These are phyloP conservation scores for Macquaria ambigua DNA, from an alignment of 2,113 vertebrate genomes.

Conservation along the genomic window DNA sequence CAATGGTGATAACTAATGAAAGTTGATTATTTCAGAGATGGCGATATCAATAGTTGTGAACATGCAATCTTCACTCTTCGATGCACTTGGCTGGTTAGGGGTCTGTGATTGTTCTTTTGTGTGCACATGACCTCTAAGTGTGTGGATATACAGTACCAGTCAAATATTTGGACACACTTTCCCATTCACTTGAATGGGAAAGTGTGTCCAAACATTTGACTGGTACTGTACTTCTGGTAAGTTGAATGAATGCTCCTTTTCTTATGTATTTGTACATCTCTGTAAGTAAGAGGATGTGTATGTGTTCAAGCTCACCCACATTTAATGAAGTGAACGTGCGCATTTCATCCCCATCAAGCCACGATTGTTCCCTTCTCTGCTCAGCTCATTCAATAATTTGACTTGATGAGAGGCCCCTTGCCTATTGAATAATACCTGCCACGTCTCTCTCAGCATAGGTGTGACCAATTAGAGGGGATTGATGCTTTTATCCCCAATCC, in stretches of 20 bases:
- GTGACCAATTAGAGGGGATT: conserved; percentile 72
- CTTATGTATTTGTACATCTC: not conserved
- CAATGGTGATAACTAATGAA: not conserved
- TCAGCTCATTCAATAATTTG: conserved; percentile 42
- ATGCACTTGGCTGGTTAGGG: not conserved
- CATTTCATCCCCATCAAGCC: conserved; percentile 28
- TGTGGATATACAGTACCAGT: no score
- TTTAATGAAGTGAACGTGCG: not conserved
- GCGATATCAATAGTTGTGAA: not conserved
- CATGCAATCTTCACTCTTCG: no score
- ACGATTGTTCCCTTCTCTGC: not conserved
- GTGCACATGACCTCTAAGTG: not conserved
- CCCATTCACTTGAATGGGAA: no score
- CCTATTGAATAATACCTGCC: conserved; percentile 58
- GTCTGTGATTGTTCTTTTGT: not conserved
- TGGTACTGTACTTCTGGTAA: no score
- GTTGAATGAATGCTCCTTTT: not conserved
- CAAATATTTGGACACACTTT: no score
- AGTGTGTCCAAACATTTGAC: no score
- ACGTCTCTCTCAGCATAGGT: conserved; percentile 53
- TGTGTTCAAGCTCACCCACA: not conserved
- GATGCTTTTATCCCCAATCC: conserved; percentile 64
- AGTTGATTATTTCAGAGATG: not conserved
- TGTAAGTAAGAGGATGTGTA: not conserved
- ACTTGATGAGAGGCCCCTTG: conserved; percentile 54